Evolutionary conservation across 2,113 vertebrate genomes (phyloP), one percentile per base, ranked within the genome.

Genomic region (Felis chaus): DNA sequence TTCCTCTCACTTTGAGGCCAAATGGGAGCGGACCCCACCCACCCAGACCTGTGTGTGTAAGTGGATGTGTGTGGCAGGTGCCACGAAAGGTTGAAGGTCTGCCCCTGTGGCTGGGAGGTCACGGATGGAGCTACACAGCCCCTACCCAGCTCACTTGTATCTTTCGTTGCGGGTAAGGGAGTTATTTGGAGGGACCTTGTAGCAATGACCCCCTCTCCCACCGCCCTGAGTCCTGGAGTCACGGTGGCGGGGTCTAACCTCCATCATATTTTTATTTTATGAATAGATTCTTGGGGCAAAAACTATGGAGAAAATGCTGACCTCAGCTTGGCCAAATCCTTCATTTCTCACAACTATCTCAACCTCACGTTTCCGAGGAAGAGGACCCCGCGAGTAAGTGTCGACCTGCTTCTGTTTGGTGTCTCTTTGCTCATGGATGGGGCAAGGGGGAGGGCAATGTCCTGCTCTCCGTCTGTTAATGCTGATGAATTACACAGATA

Each of bases 371-470:
- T 99, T 97, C 99, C 99, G 50, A 99, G 99, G 95, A 99, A 99
- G 97, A 98, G 99, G 96, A 99, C 99, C 81, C 99, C 99, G 53
- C 99, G 99, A 99, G 99, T 99, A 98, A 98, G 98, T 88, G 69
- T 78, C 0, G 0, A 33, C n/a, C 88, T 29, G 10, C 13, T 76
- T 94, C 63, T 18, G 13, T 95, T 90, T 87, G 21, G 16, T 80
- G 89, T 87, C 31, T 85, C 63, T 7, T 25, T 71, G 81, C 41
- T 10, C 7, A 0, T 36, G 29, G 31, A 9, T 21, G 15, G 53
- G 48, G 19, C 7, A 13, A 19, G 16, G 55, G 48, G 65, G 39
- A 48, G 15, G 4, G 13, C 39, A 39, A 12, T 31, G n/a, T 87
- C 45, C 3, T 14, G 1, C 7, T 33, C 63, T 93, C 5, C 0